Base-by-base conservation (phyloP, 2,888 invertebrate species). In the Ormyrus rosae region DNA sequence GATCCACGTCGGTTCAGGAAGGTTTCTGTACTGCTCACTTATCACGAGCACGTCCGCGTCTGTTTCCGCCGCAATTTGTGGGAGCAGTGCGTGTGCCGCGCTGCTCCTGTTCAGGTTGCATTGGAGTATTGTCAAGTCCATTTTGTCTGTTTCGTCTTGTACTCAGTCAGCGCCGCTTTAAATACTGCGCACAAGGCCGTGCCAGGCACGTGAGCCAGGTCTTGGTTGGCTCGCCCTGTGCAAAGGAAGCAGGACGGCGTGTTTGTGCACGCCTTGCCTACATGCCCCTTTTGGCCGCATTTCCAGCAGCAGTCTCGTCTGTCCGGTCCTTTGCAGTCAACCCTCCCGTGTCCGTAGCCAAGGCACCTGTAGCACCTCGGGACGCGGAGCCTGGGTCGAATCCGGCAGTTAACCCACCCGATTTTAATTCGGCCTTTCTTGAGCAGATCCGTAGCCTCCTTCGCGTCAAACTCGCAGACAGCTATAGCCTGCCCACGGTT, bases 51-150 rank as follows among this genome's bases (percentile, higher is more conserved):
- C 51, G 9, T 51, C 51, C 51, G 51, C 9, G 51, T 51, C 51
- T 9, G 9, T 6, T 51, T 51, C 51, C 6, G 9, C 6, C 9
- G 51, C 51, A 51, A 51, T 51, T 51, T 51, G 51, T 51, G 6
- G 6, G 51, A 51, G 64, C 48, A 64, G n/a, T 5, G n/a, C 48
- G 11, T 64, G 48, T 10, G 64, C 64, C 48, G 10, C 10, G 45
- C 64, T 64, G 64, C 64, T 64, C 8, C 64, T n/a, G 48, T 64
- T 64, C 64, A 64, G 6, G 10, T 64, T 64, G 64, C 11, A 45
- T 48, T 64, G 64, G n/a, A 64, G 64, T 46, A 64, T 48, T 61
- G 61, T 61, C 45, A 61, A 5, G 61, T 61, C 34, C 61, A 61
- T 63, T 1, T 7, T 48, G 48, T 65, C 50, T 48, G 34, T 6